Percentiles rank a stretch among this genome's conserved stretches.
These are phyloP conservation scores for Eleginops maclovinus DNA, from an alignment of 2,113 vertebrate genomes.

Conservation along the genomic window DNA sequence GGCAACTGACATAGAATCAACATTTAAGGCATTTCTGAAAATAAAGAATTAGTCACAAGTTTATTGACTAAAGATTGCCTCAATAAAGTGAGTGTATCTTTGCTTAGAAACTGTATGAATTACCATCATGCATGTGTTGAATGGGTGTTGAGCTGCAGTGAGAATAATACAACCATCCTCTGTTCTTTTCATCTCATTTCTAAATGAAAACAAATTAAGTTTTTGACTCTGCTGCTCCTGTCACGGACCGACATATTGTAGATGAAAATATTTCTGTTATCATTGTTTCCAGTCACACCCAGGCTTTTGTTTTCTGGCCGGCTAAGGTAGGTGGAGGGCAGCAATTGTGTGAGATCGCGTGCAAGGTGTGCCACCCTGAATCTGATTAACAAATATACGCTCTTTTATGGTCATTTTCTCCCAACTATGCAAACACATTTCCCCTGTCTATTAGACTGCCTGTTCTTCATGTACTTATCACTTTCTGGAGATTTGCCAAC, in stretches of 20 bases:
- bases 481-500: conserved; percentile 70
- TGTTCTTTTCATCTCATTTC: conserved; percentile 47
- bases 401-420: conserved; percentile 83
- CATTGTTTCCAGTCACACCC: conserved; percentile 68
- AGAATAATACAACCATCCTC: conserved; percentile 40
- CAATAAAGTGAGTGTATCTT: background rate
- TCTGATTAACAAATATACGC: conserved; percentile 86
- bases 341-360: conserved; percentile 68
- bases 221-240: conserved; percentile 37
- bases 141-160: background rate
- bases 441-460: conserved; percentile 62
- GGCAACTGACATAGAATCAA: background rate
- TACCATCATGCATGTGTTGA: background rate
- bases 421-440: conserved; percentile 84
- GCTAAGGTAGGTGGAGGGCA: conserved; percentile 38
- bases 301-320: conserved; percentile 64
- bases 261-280: conserved; percentile 63
- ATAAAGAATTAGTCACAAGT: background rate
- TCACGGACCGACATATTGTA: conserved; percentile 13
- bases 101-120: background rate
- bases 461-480: conserved; percentile 62
- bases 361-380: conserved; percentile 74
- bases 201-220: conserved; percentile 49
- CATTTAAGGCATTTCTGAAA: background rate
- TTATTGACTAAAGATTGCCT: background rate